Evolutionary conservation across 1,140 invertebrate genomes (phyloP), one percentile per base, ranked within the genome.

Genomic region (Coenobita brevimanus): DNA sequence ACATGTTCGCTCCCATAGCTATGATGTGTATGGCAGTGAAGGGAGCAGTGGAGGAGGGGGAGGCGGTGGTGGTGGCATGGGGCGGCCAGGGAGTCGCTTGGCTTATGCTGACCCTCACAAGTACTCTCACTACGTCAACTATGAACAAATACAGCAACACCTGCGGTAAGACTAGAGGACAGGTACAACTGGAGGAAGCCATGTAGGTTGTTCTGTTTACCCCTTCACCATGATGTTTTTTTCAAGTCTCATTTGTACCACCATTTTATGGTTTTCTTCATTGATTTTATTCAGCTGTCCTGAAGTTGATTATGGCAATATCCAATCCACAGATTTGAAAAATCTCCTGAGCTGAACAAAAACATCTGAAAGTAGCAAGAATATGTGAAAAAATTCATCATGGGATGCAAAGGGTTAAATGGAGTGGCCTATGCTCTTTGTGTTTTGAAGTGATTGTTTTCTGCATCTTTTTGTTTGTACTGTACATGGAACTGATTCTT

Each of bases 131-230:
- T 97, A 97, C 91, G 95, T 96, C 50, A 97, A 97, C 92, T 97
- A 96, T 91, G 95, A 97, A 92, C 96, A 97, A 93, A 95, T 97
- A 91, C 96, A 96, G 92, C 95, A 95, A 90, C 96, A 96, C 92
- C 92, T 96, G 84, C 95, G 95, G 95, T 96, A 93, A 94, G 93
- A 82, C n/a, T 67, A 6, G 4, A 67, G 38, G 8, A 15, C 41
- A 4, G 15, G n/a, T 17, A 27, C 24, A 33, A 30, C 3, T 76
- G 27, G 38, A 43, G 27, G 2, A 50, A 43, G 41, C 38, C 21
- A 43, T 24, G 21, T 76, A 50, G 6, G 46, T 50, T 50, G 17
- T 50, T 50, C 46, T 17, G 46, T 6, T 17, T 50, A 17, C 17
- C 46, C 17, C 46, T 17, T 50, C 17, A 50, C 46, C 17, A 50